These are phyloP conservation scores for Lomographa bimaculata DNA, from an alignment of 2,888 invertebrate species.

Conservation along the genomic window DNA sequence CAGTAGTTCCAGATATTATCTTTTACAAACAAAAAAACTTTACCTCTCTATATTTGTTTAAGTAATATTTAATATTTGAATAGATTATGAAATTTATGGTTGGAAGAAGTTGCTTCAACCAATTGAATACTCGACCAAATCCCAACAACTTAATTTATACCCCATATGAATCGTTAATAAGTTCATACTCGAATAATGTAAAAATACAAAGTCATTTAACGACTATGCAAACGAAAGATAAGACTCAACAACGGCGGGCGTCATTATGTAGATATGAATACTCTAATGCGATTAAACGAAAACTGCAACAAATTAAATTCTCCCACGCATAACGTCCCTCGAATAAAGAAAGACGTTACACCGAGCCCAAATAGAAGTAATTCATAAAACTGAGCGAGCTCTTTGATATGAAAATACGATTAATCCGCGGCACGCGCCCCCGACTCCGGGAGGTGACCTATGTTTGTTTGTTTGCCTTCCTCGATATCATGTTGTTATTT, in stretches of 20 bases:
- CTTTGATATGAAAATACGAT: slow-evolving; percentile 80
- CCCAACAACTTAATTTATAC: slow-evolving; percentile 2
- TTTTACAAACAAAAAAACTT: too few species aligned
- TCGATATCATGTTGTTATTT: slow-evolving; percentile 66
- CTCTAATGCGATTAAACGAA: slow-evolving; percentile 67
- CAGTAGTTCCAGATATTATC: too few species aligned
- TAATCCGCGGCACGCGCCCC: slow-evolving; percentile 78
- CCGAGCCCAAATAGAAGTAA: slow-evolving; percentile 67
- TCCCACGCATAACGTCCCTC: slow-evolving; percentile 73
- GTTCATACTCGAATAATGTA: slow-evolving; percentile 25
- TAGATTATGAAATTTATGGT: too few species aligned
- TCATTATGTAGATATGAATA: slow-evolving; percentile 60
- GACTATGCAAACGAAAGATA: slow-evolving; percentile 59
- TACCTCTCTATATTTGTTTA: too few species aligned
- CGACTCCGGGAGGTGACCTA: slow-evolving; percentile 61
- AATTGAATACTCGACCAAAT: not conserved
- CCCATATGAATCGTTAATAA: slow-evolving; percentile 11
- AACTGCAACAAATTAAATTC: slow-evolving; percentile 79
- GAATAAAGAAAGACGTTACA: slow-evolving; percentile 73
- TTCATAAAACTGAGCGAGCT: slow-evolving; percentile 74
- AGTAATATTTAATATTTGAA: too few species aligned
- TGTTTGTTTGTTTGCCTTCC: slow-evolving; percentile 67
- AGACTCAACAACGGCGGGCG: slow-evolving; percentile 34
- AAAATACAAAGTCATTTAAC: slow-evolving; percentile 40
- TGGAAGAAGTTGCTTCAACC: too few species aligned